Evolutionary conservation across 2,888 invertebrate species (phyloP), one percentile per base, ranked within the genome.

Genomic region (Drosophila picticornis): DNA sequence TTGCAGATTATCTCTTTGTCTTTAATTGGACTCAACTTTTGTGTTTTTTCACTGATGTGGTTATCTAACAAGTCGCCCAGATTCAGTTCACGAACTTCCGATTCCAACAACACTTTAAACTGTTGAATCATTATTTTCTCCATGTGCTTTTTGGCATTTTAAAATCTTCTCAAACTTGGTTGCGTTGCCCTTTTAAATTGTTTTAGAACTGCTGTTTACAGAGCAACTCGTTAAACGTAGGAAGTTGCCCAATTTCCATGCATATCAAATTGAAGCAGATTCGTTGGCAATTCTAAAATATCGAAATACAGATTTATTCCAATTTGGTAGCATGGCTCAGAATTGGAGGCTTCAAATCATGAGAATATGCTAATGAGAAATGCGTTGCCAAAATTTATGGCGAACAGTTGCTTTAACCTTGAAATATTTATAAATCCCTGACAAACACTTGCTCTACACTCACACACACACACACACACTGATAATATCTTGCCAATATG

Each of bases 321-420:
- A 31, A 66, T 72, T 62, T 62, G 56, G 66, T 27, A 13, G 19
- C 27, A 27, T 59, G 66, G 60, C 48, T 71, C 64, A 62, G 16
- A 60, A 22, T 53, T 52, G 10, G 22, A n/a, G 58, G 46, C 31
- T 36, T 36, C n/a, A 31, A 38, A 25, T 40, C 16, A 62, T 57
- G 27, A 38, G 13, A n/a, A n/a, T 34, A 25, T 57, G 55, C 25
- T 10, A 62, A 32, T 34, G 16, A 50, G 27, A 25, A 22, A n/a
- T 31, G 11, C 3, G 43, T 7, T 40, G 10, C n/a, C 40, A 4
- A 9, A 10, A 43, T 43, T 46, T 46, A 46, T 46, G 46, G 46
- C 25, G 4, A 25, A 25, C 43, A 22, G 43, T 22, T 22, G 22
- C 22, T 46, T 46, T 4, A 46, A 34, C 48, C 55, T 2, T 13